Conservation (phyloP, 1,140 invertebrate species). For the Brachionus rubens region DNA sequence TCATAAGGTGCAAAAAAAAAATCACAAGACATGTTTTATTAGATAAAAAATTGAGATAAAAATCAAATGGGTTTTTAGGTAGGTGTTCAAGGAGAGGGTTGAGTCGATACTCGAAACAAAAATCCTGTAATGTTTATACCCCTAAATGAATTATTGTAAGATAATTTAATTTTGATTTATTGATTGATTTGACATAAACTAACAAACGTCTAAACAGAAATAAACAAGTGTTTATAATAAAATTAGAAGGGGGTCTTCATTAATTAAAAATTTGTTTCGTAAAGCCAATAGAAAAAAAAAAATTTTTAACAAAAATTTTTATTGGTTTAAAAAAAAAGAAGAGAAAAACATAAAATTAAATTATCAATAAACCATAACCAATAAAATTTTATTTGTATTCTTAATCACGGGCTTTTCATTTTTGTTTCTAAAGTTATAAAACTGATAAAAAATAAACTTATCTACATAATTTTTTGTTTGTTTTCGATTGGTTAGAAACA, state of each 20-base stretch:
- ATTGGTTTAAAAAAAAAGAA: not conserved
- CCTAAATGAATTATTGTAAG: not conserved
- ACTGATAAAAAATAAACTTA: slow-evolving; percentile 31
- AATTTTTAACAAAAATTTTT: not conserved
- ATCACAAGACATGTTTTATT: too few species aligned
- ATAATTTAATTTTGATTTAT: slow-evolving; percentile 17
- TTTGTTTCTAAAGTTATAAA: not conserved
- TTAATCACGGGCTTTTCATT: not conserved
- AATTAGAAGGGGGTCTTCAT: too few species aligned
- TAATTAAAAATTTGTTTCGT: not conserved
- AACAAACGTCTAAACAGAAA: not conserved
- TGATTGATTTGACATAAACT: slow-evolving; percentile 32
- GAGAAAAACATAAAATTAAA: slow-evolving; percentile 1
- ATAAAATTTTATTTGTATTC: slow-evolving; percentile 30
- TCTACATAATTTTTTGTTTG: not conserved
- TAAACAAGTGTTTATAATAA: slow-evolving; percentile 31
- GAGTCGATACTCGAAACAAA: not conserved
- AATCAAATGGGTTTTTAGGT: too few species aligned
- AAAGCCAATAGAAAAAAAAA: not conserved
- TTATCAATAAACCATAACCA: slow-evolving; percentile 39
- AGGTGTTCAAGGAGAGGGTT: not conserved
- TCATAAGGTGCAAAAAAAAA: not conserved
- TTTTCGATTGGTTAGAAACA: not conserved
- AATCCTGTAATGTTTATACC: not conserved
- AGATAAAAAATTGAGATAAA: too few species aligned